Evolutionary conservation across 2,797 vertebrate species (phyloP), one percentile per base, ranked within the genome.

Genomic region (Momotus momota): DNA sequence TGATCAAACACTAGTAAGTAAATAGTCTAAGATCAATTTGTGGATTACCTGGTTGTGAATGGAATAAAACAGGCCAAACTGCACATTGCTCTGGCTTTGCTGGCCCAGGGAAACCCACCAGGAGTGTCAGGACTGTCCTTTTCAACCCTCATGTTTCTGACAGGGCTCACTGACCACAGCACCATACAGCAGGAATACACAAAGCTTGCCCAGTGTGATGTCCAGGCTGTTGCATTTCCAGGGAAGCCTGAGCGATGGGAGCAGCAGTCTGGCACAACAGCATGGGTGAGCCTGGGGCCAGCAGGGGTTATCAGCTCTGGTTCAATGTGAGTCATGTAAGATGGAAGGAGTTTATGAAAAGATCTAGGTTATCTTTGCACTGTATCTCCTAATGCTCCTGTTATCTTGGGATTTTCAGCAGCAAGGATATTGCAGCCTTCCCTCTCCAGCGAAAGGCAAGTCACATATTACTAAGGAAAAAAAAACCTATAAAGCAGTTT

Each of bases 381-480:
- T 49, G 54, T 35, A 57, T 12, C 35, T 74, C 73, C 62, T 31
- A 49, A 74, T 26, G 35, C 45, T 72, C 84, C 70, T 82, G 17
- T 13, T 75, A 58, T 12, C 67, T 25, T 25, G 52, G 55, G 64
- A 73, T 73, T 87, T 80, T 75, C 94, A 87, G 57, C 74, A 79
- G 46, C 43, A 67, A 73, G 65, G 58, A 87, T 31, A 75, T 2
- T 40, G 55, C 62, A 62, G 40, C 26, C 33, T 16, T 62, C 18
- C n/a, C 49, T 52, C 88, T 78, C 77, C 81, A 82, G 60, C 22
- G 81, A 94, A 89, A 82, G 12, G 43, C 10, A 81, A 77, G 55
- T 48, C 61, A 90, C 13, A 21, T n/a, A 61, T 25, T 70, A 78
- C 33, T 54, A 61, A 40, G 22, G 60, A 52, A 66, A 93, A 62